Evolutionary conservation across 2,797 vertebrate species (phyloP).

Genomic region (Dermochelys coriacea): DNA sequence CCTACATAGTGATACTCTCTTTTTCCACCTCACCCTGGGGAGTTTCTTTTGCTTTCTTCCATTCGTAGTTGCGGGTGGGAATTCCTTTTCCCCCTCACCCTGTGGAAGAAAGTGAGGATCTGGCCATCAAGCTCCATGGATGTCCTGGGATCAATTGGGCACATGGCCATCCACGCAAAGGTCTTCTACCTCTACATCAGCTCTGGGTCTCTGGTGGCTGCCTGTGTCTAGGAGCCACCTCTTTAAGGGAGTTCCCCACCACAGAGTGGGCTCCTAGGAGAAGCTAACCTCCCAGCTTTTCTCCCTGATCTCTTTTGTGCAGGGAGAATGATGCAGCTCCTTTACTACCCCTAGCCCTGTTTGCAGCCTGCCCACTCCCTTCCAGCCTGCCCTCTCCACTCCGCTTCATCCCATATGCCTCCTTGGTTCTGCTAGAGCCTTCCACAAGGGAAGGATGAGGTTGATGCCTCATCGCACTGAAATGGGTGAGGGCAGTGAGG

Average conservation of each 20-base stretch:
- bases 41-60: neutral
- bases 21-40: neutral
- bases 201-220: neutral
- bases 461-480: neutral
- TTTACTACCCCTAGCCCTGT: neutral
- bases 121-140: neutral
- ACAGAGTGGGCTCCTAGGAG: neutral
- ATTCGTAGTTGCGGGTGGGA: neutral
- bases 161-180: neutral
- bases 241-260: neutral
- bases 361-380: neutral
- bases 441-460: fast-evolving
- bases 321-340: neutral
- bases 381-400: neutral
- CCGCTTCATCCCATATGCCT: neutral
- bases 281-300: neutral
- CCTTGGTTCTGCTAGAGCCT: neutral
- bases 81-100: neutral
- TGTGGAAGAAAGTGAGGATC: neutral
- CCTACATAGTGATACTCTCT: neutral
- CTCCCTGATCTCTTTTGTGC: neutral
- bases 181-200: neutral
- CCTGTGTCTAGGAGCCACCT: neutral
- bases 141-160: neutral
- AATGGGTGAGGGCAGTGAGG: neutral